Base-by-base conservation (phyloP, 2,113 vertebrate genomes). In the Corythornis cristatus region DNA sequence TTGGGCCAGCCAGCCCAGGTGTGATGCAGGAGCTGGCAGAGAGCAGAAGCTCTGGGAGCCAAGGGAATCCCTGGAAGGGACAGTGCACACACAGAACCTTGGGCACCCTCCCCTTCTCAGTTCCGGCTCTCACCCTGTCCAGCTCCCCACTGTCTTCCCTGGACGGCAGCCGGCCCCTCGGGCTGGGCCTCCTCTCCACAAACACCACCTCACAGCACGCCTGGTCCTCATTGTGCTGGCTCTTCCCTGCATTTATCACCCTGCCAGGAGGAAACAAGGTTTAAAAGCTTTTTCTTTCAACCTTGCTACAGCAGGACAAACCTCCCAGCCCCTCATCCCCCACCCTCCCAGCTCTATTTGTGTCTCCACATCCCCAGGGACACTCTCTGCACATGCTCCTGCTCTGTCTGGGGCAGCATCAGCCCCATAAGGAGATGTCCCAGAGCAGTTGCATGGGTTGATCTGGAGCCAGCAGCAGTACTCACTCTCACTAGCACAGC, bases 231-330 rank as follows among this genome's bases (percentile, higher is more conserved):
- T 99, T 99, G 97, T 99, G 98, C 96, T 99, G 98, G 97, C 99
- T 99, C 97, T 99, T 99, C 70, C 99, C 99, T 1, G 99, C 99
- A 35, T 99, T 99, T 95, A 99, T 99, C 96, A 99, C 99, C 98
- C 99, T 99, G 98, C 73, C 61, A 2, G 73, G 50, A 86, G 19
- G 70, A 70, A 96, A 66, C 20, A 61, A 37, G 6, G 4, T 3
- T 2, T 81, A 18, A 86, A 66, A 23, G 17, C 26, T 71, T 31
- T 12, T 37, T 48, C 53, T 64, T 48, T 35, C 22, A 46, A 12
- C 7, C 8, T 5, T 2, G 1, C 37, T 65, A 19, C 51, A 37
- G 17, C 25, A 72, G 70, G 60, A 2, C 4, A 7, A 35, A 35
- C 8, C 18, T 16, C 0, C 0, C n/a, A 70, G 83, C 31, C 57